These are phyloP conservation scores for Argya squamiceps DNA, from an alignment of 2,797 vertebrate species.

Conservation along the genomic window DNA sequence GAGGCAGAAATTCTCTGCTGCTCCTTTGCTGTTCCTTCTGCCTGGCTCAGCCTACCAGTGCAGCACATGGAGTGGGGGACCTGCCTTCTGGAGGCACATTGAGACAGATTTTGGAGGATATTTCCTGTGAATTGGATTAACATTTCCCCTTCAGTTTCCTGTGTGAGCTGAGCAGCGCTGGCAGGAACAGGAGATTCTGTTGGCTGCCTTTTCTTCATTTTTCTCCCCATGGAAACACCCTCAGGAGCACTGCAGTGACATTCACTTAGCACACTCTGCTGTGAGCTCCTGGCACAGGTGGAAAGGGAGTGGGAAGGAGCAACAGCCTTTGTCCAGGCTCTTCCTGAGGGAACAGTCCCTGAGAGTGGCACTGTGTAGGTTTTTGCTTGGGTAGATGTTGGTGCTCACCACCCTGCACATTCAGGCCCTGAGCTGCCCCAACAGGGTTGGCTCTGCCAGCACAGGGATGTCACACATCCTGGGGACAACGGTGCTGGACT, in stretches of 20 bases:
- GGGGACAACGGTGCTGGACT: not conserved
- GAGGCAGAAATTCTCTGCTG: not conserved
- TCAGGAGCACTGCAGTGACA: not conserved
- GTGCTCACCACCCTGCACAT: not conserved
- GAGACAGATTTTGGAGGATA: not conserved
- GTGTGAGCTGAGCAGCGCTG: not conserved
- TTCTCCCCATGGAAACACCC: not conserved
- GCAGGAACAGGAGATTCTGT: not conserved
- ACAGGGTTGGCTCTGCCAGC: not conserved
- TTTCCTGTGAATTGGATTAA: not conserved
- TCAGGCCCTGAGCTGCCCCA: not conserved
- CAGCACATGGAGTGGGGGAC: not conserved
- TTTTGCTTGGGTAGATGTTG: not conserved
- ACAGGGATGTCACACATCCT: not conserved
- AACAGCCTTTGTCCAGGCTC: not conserved
- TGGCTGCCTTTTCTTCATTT: not conserved
- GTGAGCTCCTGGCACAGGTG: not conserved
- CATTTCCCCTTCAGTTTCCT: not conserved
- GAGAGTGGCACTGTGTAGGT: not conserved
- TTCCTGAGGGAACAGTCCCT: not conserved
- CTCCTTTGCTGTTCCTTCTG: not conserved
- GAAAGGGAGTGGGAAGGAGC: not conserved
- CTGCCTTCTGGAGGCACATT: not conserved
- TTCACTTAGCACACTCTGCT: accelerated
- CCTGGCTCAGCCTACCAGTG: not conserved